Conservation (phyloP, 30 jellyfish, hydroid and myxozoan genomes). For the Turritopsis dohrnii region DNA sequence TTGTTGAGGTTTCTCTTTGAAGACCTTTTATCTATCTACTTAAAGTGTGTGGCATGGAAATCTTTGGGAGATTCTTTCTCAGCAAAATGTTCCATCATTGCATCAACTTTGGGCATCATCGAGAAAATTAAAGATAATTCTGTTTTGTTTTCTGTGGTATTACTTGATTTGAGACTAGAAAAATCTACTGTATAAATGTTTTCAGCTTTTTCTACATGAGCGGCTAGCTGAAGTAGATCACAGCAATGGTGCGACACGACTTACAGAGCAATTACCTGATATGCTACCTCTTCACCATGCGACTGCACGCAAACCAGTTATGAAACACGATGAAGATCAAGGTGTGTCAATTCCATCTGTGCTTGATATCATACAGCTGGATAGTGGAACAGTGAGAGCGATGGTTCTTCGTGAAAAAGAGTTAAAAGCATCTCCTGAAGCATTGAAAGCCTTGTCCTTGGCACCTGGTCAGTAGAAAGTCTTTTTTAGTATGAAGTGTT, state of each 20-base stretch:
- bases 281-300: constrained; percentile 12
- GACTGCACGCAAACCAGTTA: neutral
- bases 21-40: no score
- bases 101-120: no score
- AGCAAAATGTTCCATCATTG: no score
- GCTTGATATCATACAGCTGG: constrained; percentile 42
- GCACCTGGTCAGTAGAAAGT: constrained; percentile 59
- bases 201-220: constrained; percentile 10
- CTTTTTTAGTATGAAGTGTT: no score
- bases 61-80: no score
- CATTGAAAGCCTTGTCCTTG: constrained; percentile 58
- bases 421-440: constrained; percentile 39
- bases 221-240: constrained; percentile 6
- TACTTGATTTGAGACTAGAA: no score
- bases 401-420: constrained; percentile 67
- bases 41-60: no score
- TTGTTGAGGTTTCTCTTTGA: no score
- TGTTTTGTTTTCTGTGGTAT: no score
- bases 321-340: constrained; percentile 14
- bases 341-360: neutral
- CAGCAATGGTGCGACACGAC: neutral
- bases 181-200: neutral
- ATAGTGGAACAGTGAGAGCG: constrained; percentile 33
- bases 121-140: no score
- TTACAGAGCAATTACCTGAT: neutral